Evolutionary conservation across 2,888 invertebrate species (phyloP).

Genomic region (Drosophila borborema): DNA sequence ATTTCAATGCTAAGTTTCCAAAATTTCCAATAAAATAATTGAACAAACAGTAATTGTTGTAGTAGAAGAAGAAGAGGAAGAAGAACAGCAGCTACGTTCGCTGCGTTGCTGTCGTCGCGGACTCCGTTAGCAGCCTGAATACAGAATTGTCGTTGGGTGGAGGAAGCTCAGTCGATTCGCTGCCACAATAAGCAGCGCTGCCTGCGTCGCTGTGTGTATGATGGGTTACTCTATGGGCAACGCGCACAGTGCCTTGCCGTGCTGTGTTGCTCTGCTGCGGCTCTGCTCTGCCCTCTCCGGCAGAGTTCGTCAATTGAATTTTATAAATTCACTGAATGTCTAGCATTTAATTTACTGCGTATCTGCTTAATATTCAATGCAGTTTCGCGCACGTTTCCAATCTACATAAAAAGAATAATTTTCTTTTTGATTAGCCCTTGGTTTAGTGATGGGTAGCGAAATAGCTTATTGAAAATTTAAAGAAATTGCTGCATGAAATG

Average conservation of each 20-base stretch:
- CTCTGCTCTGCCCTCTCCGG: slow-evolving; percentile 19
- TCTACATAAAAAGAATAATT: slow-evolving; percentile 42
- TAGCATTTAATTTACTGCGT: slow-evolving; percentile 17
- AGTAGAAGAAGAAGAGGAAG: background rate
- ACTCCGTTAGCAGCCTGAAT: slow-evolving; percentile 44
- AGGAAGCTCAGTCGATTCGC: slow-evolving; percentile 15
- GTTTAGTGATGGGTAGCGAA: slow-evolving; percentile 11
- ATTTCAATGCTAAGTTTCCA: slow-evolving; percentile 33
- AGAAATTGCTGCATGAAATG: slow-evolving; percentile 43
- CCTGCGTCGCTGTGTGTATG: slow-evolving; percentile 8
- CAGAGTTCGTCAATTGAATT: slow-evolving; percentile 47
- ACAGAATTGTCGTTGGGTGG: background rate
- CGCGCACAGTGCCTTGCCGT: background rate
- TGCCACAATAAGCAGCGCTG: slow-evolving; percentile 27
- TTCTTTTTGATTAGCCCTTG: slow-evolving; percentile 12
- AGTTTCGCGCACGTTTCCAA: slow-evolving; percentile 24
- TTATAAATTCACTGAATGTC: slow-evolving; percentile 36
- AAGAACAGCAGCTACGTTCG: slow-evolving; percentile 10
- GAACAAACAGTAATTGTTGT: background rate
- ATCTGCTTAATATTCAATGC: slow-evolving; percentile 65
- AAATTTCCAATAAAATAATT: slow-evolving; percentile 2
- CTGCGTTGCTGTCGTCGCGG: slow-evolving; percentile 27
- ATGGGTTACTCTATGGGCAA: slow-evolving; percentile 6
- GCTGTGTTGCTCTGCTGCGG: background rate
- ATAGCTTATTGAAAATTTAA: slow-evolving; percentile 14